Evolutionary conservation across 1,140 invertebrate species (phyloP), one percentile per base, ranked within the genome.

Genomic region (Drosophila ficusphila): DNA sequence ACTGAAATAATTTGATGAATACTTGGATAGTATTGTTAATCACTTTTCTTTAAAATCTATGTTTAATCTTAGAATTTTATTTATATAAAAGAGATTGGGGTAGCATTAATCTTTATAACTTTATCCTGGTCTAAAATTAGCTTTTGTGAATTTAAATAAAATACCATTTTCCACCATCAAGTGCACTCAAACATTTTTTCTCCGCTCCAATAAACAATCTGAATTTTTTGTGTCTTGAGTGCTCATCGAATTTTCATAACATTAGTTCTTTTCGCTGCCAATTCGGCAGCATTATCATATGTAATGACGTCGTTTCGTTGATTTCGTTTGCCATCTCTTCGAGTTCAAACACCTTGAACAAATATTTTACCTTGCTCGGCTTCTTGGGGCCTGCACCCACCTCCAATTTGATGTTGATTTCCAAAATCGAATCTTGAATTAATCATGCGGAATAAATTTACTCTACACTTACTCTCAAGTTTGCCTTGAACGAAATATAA

Each of bases 381-480:
- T 18, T 58, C 52, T 53, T 14, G 9, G 5, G 31, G 44, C 9
- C 21, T 33, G n/a, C 4, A 29, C 1, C 18, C 7, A 21, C 12
- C 7, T 31, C 23, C 42, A 8, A 18, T 14, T 41, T 36, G 29
- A n/a, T 46, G 14, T 56, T 46, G 33, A 65, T 48, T 73, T 62
- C 39, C 49, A 58, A 65, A 77, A 81, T 81, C 65, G 71, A 81
- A 79, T 76, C 70, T 76, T 52, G 76, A 79, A 79, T 72, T 81
- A 81, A 81, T 81, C 77, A 79, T 72, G 71, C 46, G 77, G 71
- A 81, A 81, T 79, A 72, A 81, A 79, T 81, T 81, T 75, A 71
- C 76, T 75, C 64, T 62, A 64, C 41, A 64, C 64, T 62, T 73
- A 16, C 68, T 23, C 27, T 7, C 12, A 42, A 53, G 23, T 27